Evolutionary conservation across 2,113 vertebrate species (phyloP), one percentile per base, ranked within the genome.

Genomic region (Erythrocercus mccallii): DNA sequence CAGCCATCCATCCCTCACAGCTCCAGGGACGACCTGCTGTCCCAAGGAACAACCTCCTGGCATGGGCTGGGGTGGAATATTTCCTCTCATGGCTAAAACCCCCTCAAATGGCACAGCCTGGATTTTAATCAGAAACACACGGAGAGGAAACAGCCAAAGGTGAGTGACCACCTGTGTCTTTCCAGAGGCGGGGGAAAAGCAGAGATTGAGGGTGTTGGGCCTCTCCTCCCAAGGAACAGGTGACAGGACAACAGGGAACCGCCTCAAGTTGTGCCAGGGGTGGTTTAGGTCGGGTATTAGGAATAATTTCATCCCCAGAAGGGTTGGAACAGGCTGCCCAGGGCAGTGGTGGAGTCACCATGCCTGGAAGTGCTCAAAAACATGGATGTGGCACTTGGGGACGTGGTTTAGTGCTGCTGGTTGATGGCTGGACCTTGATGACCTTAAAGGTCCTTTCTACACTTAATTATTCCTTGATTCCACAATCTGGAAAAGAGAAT

Each of bases 201-300:
- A 57, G 37, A 37, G 44, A 25, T 3, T 20, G 24, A 4, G 51
- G 44, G 13, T 30, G 47, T 2, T 22, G 31, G n/a, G 48, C 17
- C 21, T 57, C 66, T 56, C 24, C 50, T 50, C 5, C 31, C 21
- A 6, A 21, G 48, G n/a, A 56, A 56, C 12, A 6, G 33, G 38
- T 1, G 37, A 14, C 31, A 40, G 30, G 30, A 48, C 0, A 2
- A 53, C 13, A 24, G 23, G n/a, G 13, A 45, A 61, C 0, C 0
- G 30, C 50, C 50, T 35, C 14, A 2, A 4, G 33, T 4, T 19
- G 54, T 13, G 54, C 33, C 37, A 37, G n/a, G 6, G 12, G 28
- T 3, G 28, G 24, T 25, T 48, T 8, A 5, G 24, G 3, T 24
- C 0, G 9, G 27, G 2, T 28, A 12, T 19, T 1, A 3, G 86